Evolutionary conservation across 2,797 vertebrate species (phyloP), one percentile per base, ranked within the genome.

Genomic region (Acanthiza pusilla): DNA sequence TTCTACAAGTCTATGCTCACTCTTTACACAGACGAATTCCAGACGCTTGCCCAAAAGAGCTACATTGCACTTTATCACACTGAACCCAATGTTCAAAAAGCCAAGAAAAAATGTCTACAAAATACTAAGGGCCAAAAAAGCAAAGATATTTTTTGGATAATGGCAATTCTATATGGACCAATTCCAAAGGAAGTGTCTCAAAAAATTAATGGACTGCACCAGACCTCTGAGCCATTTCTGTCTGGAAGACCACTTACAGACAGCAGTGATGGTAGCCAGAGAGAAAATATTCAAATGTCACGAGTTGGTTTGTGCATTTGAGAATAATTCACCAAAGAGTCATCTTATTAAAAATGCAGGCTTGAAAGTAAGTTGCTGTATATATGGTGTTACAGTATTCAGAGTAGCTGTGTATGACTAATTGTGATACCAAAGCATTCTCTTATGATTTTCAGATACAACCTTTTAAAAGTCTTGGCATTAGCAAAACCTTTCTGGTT

Each of bases 41-140:
- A 97, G 77, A 88, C 93, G 85, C 86, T 93, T 92, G 85, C 96
- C 74, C 54, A 76, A 79, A 96, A 80, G 42, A 72, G 27, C 47
- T 70, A 54, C 65, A 55, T 38, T 80, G 68, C 77, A 57, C 92
- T 96, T 97, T 93, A 88, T 95, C 53, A 81, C 87, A 79, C 74
- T 88, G 73, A 97, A 78, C 61, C 16, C 79, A 61, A 42, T 75
- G 58, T 79, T 97, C 92, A 92, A 93, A 96, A 93, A 29, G 27
- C 77, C 71, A 85, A 91, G 82, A 85, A 87, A 93, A 95, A 94
- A 82, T 10, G 16, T 86, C 60, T 63, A 91, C 53, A 29, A 40
- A 81, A 22, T 57, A 55, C 36, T 74, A 66, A 95, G 38, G 40
- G 51, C 65, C 62, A 95, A 89, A 55, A 34, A n/a, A 42, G 30